Conservation (phyloP, 2,797 vertebrate genomes). For the Acipenser ruthenus region DNA sequence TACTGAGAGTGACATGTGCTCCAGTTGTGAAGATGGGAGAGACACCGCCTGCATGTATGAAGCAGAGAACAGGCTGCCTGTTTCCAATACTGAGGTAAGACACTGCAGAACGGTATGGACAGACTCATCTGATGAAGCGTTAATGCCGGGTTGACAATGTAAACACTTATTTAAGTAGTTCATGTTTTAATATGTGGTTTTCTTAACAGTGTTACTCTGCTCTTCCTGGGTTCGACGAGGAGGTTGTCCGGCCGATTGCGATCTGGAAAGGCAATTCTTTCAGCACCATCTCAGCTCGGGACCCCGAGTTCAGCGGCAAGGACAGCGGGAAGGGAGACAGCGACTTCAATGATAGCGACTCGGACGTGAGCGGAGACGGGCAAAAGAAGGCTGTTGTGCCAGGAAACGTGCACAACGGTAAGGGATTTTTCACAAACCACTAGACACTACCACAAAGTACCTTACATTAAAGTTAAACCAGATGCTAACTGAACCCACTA, state of each 20-base stretch:
- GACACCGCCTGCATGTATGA: slow-evolving; percentile 70
- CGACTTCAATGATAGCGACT: slow-evolving; percentile 95
- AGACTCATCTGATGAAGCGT: too few relatives aligned
- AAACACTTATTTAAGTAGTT: too few relatives aligned
- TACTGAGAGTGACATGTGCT: slow-evolving; percentile 60
- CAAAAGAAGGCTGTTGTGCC: slow-evolving; percentile 59
- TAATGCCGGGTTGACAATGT: too few relatives aligned
- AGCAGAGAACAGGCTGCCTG: slow-evolving; percentile 71
- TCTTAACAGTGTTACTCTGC: slow-evolving; percentile 72
- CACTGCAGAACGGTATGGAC: background rate
- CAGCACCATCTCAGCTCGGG: slow-evolving; percentile 81
- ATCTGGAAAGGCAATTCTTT: slow-evolving; percentile 94
- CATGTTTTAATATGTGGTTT: too few relatives aligned
- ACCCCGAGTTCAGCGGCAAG: slow-evolving; percentile 93
- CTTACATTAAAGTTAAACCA: too few relatives aligned
- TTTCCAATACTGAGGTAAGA: slow-evolving; percentile 75
- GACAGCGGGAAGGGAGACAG: slow-evolving; percentile 97
- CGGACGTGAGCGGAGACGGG: slow-evolving; percentile 86
- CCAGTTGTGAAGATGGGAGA: slow-evolving; percentile 56
- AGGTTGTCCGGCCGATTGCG: slow-evolving; percentile 70
- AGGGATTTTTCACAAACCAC: slow-evolving; percentile 23
- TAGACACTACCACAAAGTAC: too few relatives aligned
- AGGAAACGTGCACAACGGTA: slow-evolving; percentile 79
- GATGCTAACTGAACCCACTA: too few relatives aligned
- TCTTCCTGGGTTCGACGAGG: slow-evolving; percentile 74